Conservation (phyloP, 2,888 invertebrate species). For the Cyclophora albipunctata region DNA sequence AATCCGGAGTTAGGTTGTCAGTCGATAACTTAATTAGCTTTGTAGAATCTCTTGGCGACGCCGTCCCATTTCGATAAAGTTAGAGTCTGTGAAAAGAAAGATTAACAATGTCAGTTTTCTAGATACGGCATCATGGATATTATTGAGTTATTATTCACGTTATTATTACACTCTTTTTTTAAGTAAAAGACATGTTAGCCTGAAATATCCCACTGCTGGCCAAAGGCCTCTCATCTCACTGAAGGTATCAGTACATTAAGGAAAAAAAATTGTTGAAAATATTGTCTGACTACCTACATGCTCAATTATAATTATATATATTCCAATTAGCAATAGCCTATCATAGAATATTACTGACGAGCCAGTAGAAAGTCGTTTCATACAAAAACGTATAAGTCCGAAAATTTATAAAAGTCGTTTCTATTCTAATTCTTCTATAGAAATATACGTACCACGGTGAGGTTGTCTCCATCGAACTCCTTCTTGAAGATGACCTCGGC, state of each 20-base stretch:
- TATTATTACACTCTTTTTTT: background rate
- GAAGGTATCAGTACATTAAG: too few relatives aligned
- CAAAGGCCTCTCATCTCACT: background rate
- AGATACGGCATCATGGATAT: too few relatives aligned
- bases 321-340: background rate
- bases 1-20: too few relatives aligned
- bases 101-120: too few relatives aligned
- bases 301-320: too few relatives aligned
- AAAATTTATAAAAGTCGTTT: background rate
- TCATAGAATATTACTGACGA: background rate
- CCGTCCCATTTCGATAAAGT: constrained; percentile 25
- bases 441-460: constrained; percentile 35
- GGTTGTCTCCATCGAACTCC: constrained; percentile 36
- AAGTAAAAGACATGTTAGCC: too few relatives aligned
- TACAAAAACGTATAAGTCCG: too few relatives aligned
- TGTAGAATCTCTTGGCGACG: constrained; percentile 27
- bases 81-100: constrained; percentile 23
- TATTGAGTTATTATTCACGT: background rate
- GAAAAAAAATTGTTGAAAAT: background rate
- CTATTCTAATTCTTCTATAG: background rate
- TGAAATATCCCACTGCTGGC: too few relatives aligned
- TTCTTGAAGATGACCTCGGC: constrained; percentile 29
- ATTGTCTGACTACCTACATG: background rate
- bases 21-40: constrained; percentile 10
- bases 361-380: background rate